These are phyloP conservation scores for Furcula furcula DNA, from an alignment of 2,888 invertebrate species.

Conservation along the genomic window DNA sequence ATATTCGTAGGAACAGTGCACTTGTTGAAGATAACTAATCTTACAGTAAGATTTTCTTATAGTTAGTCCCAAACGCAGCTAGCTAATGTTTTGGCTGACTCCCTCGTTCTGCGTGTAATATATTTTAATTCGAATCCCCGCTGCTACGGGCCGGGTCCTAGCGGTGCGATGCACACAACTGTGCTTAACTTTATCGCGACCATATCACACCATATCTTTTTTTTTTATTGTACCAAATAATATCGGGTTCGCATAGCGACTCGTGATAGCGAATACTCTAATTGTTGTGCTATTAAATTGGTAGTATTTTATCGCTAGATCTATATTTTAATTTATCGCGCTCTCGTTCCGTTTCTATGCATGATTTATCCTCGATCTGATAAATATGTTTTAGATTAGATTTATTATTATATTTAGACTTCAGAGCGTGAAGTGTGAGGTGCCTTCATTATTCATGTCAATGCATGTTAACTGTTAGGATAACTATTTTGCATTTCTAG, in stretches of 20 bases:
- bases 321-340: slow-evolving; percentile 44
- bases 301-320: slow-evolving; percentile 64
- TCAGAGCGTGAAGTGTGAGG: slow-evolving; percentile 50
- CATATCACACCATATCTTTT: slow-evolving; percentile 49
- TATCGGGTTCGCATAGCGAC: slow-evolving; percentile 41
- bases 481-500: slow-evolving; percentile 77
- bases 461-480: slow-evolving; percentile 69
- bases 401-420: slow-evolving; percentile 27
- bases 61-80: no score
- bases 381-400: slow-evolving; percentile 69
- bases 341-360: slow-evolving; percentile 19
- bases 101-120: no score
- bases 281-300: slow-evolving; percentile 50
- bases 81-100: no score
- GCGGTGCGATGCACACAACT: neutral
- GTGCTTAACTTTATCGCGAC: slow-evolving; percentile 34
- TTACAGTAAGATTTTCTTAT: no score
- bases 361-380: slow-evolving; percentile 40
- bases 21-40: no score
- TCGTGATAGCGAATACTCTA: slow-evolving; percentile 46
- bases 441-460: slow-evolving; percentile 64
- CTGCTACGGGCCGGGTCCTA: slow-evolving; percentile 2
- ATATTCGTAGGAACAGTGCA: no score
- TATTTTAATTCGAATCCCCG: no score
- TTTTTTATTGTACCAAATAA: slow-evolving; percentile 47